Evolutionary conservation across 2,113 vertebrate species (phyloP), one percentile per base, ranked within the genome.

Genomic region (Prietella phreatophila): DNA sequence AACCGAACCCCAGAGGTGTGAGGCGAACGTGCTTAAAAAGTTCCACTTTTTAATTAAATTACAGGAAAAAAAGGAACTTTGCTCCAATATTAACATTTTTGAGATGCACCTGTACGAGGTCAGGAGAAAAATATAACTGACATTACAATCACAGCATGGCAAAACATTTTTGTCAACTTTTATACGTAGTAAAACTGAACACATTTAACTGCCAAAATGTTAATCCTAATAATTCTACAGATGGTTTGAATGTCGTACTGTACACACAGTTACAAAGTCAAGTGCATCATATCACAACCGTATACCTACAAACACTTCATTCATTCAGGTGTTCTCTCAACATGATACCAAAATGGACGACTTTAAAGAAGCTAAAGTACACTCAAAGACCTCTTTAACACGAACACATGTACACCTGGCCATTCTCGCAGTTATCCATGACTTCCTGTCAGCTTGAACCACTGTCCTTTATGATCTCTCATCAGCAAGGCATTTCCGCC

Each of bases 401-500:
- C 27, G 25, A 79, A 55, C 73, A 75, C 14, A 27, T 65, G 61
- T 36, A 36, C 30, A 17, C 67, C 42, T 27, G 22, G 11, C 30
- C 50, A 55, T 79, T 55, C 27, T 6, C 30, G 25, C 22, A 53
- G 47, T 79, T 55, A 79, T 30, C 27, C 27, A 50, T 27, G 73
- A 78, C 73, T 73, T 39, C 69, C 33, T 73, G 69, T 73, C 33
- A 73, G 69, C 33, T 73, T 73, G 69, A 39, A 73, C 69, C 7
- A 73, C 36, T 69, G 65, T 5, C 65, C 30, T 17, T 5, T 33
- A 5, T 39, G 7, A 39, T 8, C 33, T 36, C 30, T 39, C 15
- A n/a, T 5, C 63, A 67, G 15, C 63, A 30, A 67, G 63, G n/a
- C 3, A 39, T 71, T 36, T 71, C 33, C 15, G 1, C 33, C 30